Conservation (phyloP, 1,140 invertebrate species). For the Ylistrum balloti region DNA sequence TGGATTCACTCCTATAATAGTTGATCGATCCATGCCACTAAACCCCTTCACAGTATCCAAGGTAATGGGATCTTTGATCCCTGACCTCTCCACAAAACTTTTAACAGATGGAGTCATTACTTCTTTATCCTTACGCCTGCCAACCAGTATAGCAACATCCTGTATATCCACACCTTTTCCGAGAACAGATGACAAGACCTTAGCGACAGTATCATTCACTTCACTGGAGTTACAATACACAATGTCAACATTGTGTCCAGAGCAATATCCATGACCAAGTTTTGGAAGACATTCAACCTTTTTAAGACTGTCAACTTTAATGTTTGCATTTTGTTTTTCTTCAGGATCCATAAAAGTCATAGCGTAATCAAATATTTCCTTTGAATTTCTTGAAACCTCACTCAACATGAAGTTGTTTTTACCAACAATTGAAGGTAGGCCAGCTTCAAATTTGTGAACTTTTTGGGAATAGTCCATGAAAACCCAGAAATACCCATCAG, state of each 20-base stretch:
- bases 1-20: constrained; percentile 76
- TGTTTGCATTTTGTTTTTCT: constrained; percentile 44
- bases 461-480: constrained; percentile 79
- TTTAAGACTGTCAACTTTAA: constrained; percentile 41
- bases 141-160: constrained; percentile 74
- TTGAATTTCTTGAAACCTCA: constrained; percentile 74
- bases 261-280: constrained; percentile 70
- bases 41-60: constrained; percentile 75
- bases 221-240: constrained; percentile 68
- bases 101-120: constrained; percentile 52
- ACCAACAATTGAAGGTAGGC: constrained; percentile 73
- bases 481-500: constrained; percentile 74
- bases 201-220: constrained; percentile 63
- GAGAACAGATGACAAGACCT: constrained; percentile 64
- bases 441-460: constrained; percentile 78
- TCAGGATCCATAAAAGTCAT: constrained; percentile 70
- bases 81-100: constrained; percentile 47
- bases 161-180: constrained; percentile 64
- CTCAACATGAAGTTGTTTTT: constrained; percentile 79
- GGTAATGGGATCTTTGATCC: constrained; percentile 35
- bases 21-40: constrained; percentile 73
- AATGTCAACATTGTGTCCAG: constrained; percentile 72
- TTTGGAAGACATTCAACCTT: constrained; percentile 62
- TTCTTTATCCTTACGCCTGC: constrained; percentile 60
- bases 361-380: constrained; percentile 77